These are phyloP conservation scores for Strigops habroptila DNA, from an alignment of 2,113 vertebrate species.

Conservation along the genomic window DNA sequence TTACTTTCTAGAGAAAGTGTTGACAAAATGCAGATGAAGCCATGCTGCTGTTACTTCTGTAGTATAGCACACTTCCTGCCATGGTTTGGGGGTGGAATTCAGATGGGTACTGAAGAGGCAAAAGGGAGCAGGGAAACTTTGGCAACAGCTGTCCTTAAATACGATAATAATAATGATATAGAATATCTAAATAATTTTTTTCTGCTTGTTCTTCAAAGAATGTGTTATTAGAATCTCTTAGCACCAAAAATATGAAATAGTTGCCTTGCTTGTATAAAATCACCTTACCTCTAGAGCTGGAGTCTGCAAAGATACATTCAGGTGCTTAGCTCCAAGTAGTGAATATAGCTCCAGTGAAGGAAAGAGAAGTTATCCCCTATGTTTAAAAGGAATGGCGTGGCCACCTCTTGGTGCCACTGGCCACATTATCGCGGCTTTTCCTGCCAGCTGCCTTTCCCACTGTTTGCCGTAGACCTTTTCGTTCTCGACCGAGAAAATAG, in stretches of 20 bases:
- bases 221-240: background rate
- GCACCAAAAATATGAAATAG: background rate
- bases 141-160: background rate
- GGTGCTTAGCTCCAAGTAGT: rapidly evolving
- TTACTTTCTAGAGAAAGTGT: background rate
- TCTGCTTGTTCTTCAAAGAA: background rate
- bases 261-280: background rate
- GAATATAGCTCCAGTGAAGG: background rate
- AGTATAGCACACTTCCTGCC: background rate
- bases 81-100: background rate
- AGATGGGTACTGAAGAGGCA: background rate
- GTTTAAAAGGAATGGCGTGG: background rate
- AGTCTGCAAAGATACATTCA: background rate
- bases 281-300: background rate
- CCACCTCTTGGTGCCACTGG: background rate
- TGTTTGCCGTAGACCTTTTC: background rate
- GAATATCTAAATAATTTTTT: background rate
- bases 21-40: background rate
- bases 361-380: background rate
- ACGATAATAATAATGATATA: rapidly evolving
- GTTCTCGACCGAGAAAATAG: background rate
- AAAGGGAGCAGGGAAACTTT: background rate
- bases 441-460: background rate
- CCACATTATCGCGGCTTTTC: background rate
- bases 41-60: background rate